Percentiles rank a stretch among this genome's conserved stretches.
Conservation (phyloP, 2,113 vertebrate genomes). For the Capricornis sumatraensis region DNA sequence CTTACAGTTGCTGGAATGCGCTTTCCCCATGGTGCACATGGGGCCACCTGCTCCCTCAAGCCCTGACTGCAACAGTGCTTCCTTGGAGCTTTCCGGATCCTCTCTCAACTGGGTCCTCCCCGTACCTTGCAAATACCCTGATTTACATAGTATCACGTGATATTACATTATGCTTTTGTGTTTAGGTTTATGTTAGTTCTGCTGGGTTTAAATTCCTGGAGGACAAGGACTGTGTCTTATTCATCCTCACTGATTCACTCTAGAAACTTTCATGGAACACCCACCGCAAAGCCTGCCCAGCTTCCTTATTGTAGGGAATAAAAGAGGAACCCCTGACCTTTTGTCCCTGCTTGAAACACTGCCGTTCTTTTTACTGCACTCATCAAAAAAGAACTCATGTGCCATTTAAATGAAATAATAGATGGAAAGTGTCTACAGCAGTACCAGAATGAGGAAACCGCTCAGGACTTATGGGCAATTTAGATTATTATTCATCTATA, state of each 20-base stretch:
- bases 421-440: not conserved
- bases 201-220: not conserved
- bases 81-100: not conserved
- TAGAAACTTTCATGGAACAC: not conserved
- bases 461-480: not conserved
- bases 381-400: not conserved
- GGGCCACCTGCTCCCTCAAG: not conserved
- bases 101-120: not conserved
- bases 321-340: not conserved
- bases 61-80: not conserved
- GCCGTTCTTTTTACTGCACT: not conserved
- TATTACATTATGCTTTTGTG: not conserved
- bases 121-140: not conserved
- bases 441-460: not conserved
- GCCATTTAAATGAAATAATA: not conserved
- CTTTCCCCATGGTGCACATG: fast-evolving
- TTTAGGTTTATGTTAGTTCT: not conserved
- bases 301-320: not conserved
- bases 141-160: not conserved
- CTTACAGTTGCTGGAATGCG: fast-evolving
- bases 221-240: not conserved
- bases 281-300: not conserved
- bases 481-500: not conserved
- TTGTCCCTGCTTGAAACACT: not conserved
- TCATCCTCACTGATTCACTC: not conserved